These are phyloP conservation scores for Ecliptopera silaceata DNA, from an alignment of 2,888 invertebrate species.

Conservation along the genomic window DNA sequence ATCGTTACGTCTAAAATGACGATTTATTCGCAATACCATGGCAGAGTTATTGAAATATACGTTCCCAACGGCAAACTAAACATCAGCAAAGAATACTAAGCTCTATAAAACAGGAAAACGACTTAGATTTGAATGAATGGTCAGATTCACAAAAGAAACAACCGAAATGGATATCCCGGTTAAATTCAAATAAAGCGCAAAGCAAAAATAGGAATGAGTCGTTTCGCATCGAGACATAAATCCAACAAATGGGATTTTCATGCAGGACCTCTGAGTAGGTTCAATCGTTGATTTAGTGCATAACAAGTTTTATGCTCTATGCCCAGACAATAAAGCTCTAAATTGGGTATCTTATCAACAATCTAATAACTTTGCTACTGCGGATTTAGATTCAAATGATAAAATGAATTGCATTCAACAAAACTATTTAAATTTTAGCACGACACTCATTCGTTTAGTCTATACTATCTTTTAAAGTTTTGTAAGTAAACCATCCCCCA, in stretches of 20 bases:
- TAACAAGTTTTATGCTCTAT: conserved; percentile 10
- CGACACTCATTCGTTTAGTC: no score
- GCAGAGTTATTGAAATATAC: conserved; percentile 78
- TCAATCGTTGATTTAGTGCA: conserved; percentile 6
- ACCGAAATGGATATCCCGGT: conserved; percentile 65
- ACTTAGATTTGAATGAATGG: conserved; percentile 44
- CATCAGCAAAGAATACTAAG: conserved; percentile 48
- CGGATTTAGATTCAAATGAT: background rate
- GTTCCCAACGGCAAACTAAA: conserved; percentile 68
- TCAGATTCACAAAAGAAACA: conserved; percentile 50
- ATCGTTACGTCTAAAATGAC: conserved; percentile 74
- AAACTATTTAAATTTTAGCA: no score
- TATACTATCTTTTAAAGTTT: no score
- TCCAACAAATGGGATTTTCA: conserved; percentile 70
- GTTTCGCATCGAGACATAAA: conserved; percentile 71
- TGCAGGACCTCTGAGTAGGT: conserved; percentile 38
- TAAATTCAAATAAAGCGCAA: conserved; percentile 69
- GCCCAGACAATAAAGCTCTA: background rate
- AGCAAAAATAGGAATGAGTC: conserved; percentile 69
- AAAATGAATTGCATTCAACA: background rate
- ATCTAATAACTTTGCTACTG: background rate
- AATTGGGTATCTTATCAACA: conserved; percentile 1
- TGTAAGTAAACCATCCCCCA: no score
- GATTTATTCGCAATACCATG: conserved; percentile 73
- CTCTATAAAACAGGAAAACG: conserved; percentile 47